Evolutionary conservation across 1,140 invertebrate genomes (phyloP).

Genomic region (Cotesia glomerata): DNA sequence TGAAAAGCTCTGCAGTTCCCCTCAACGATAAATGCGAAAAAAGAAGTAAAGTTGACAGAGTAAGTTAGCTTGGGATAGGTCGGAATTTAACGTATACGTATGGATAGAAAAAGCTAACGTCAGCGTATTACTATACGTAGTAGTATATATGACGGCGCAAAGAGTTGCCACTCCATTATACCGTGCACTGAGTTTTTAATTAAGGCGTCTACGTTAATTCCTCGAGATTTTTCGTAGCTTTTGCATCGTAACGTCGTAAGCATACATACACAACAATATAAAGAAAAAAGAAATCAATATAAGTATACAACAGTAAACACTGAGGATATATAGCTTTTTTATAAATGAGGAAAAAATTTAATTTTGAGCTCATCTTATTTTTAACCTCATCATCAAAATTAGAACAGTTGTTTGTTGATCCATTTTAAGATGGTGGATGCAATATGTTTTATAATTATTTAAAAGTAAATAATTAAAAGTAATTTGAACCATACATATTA

Average conservation of each 20-base stretch:
- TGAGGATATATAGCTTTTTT: not conserved
- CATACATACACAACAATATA: not conserved
- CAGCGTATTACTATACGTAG: constrained; percentile 16
- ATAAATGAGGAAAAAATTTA: too few relatives aligned
- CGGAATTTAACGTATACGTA: constrained; percentile 8
- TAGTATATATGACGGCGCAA: constrained; percentile 29
- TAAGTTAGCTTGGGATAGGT: constrained; percentile 17
- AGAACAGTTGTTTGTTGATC: too few relatives aligned
- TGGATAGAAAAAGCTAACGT: constrained; percentile 19
- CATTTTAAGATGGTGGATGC: too few relatives aligned
- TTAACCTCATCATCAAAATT: too few relatives aligned
- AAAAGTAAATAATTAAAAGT: not conserved
- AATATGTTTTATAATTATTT: not conserved
- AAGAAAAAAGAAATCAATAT: not conserved
- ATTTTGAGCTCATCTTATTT: too few relatives aligned
- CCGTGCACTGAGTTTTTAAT: constrained; percentile 51
- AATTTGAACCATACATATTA: not conserved
- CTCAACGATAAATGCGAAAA: constrained; percentile 25
- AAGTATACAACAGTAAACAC: not conserved
- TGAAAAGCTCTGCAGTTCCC: not conserved
- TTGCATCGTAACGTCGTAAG: not conserved
- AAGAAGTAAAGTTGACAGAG: not conserved
- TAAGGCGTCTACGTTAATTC: constrained; percentile 47
- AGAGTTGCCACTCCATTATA: constrained; percentile 55
- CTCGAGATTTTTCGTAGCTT: constrained; percentile 39